Evolutionary conservation across 2,797 vertebrate genomes (phyloP), one percentile per base, ranked within the genome.

Genomic region (Hoplostethus mediterraneus): DNA sequence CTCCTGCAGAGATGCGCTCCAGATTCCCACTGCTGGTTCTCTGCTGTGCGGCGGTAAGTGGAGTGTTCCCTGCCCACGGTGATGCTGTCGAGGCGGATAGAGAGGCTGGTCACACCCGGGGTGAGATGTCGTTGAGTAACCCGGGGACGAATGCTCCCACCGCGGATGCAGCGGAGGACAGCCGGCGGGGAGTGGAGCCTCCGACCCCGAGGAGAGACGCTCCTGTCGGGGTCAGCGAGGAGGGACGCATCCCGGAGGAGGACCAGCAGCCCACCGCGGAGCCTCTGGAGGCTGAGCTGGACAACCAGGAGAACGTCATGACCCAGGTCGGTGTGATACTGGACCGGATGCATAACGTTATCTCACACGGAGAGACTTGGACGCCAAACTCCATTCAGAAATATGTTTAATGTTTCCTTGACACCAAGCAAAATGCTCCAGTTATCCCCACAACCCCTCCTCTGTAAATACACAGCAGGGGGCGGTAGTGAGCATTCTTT

Each of bases 261-360:
- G 67, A 2, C 13, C 59, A 49, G 38, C 63, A 49, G 72, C 63
- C 92, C 11, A 89, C 87, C 5, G 70, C 89, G 44, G 87, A 73
- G 33, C 85, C 89, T 48, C 90, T 97, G 90, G 94, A 96, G 71
- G 95, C 96, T 2, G 96, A 97, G 79, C 80, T 93, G 68, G 96
- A 97, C 86, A 97, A 97, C 86, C 96, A 97, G 66, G 96, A 97
- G 89, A 98, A 96, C 79, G 86, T 97, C 70, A 85, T 97, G 16
- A 96, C 95, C 17, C 96, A 98, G 96, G 97, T 97, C 90, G 60
- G 28, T 30, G 45, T n/a, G 13, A 2, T 44, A 1, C 17, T 44
- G 8, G 42, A 7, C 42, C 11, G 7, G 8, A 33, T 33, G 6
- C 31, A 33, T 33, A 4, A 6, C 31, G 33, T 6, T 3, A 4